phyloP scores from a whole-genome alignment of 2,113 vertebrate species.

The Atrichornis clamosus region DNA sequence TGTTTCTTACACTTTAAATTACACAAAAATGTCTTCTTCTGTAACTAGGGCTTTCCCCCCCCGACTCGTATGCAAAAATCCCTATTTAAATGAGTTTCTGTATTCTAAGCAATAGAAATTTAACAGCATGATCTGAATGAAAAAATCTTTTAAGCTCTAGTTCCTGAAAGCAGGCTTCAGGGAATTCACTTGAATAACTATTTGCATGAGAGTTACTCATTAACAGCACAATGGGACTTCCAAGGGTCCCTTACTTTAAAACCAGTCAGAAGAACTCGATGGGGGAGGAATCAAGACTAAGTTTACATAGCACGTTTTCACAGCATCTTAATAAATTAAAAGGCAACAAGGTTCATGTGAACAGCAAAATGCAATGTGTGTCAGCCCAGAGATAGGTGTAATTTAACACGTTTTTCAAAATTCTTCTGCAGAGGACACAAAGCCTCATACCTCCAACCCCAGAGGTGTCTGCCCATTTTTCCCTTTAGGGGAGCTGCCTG shows the following conservation, averaged over 20 bases:
- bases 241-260: neutral
- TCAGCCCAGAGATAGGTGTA: neutral
- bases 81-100: neutral
- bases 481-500: neutral
- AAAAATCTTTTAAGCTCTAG: neutral
- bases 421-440: neutral
- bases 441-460: neutral
- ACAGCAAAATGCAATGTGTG: neutral
- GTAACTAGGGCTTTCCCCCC: neutral
- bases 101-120: slow-evolving; percentile 6
- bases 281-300: neutral
- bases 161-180: slow-evolving; percentile 1
- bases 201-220: neutral
- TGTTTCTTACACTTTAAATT: neutral
- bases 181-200: neutral
- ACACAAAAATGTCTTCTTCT: neutral
- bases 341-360: neutral
- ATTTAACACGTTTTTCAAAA: neutral
- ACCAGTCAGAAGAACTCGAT: neutral
- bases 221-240: neutral
- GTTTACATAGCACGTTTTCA: neutral
- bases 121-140: neutral
- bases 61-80: neutral
- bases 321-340: neutral
- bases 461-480: neutral